Base-by-base conservation (phyloP, 2,888 invertebrate species). In the Abrostola triplasia region DNA sequence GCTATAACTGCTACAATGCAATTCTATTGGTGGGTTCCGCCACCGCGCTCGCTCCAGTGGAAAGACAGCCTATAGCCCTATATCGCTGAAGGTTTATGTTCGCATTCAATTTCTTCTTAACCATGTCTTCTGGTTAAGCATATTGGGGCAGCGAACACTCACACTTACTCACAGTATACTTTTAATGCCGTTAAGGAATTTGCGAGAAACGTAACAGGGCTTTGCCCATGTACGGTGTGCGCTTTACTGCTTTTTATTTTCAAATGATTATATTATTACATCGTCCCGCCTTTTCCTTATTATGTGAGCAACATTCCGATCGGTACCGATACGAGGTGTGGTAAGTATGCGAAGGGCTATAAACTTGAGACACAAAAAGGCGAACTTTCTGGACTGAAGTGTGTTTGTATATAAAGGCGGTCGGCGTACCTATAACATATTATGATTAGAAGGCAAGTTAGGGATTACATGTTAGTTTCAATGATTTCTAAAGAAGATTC, bases 61-160 rank as follows among this genome's bases (percentile, higher is more conserved):
- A 24, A 1, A 24, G 24, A 24, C 24, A 24, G 24, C 24, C 24
- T 24, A 75, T 77, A 80, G 71, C 73, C 24, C 24, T 24, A 75
- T 77, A 80, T 72, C 73, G 59, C 56, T 36, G 55, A 49, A 75
- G 69, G 74, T 78, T 82, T 77, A 79, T 77, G 64, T 6, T 12
- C 7, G 67, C 52, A 59, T 77, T 76, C 66, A 69, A 70, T 73
- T 73, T 58, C 54, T 59, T 64, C 63, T 47, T 47, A 47, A 47
- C 13, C 24, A 41, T 41, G 24, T 24, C 6, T 12, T 44, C 42
- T 42, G n/a, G 42, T 12, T 52, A 48, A 68, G 71, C 54, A 66
- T 76, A 76, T 67, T 58, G 52, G 64, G 47, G 56, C 69, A 59
- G 53, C 61, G 59, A 52, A 52, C 59, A 76, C 44, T 59, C 57